Base-by-base conservation (phyloP, 2,113 vertebrate species). In the cattle (Bos taurus) region DNA sequence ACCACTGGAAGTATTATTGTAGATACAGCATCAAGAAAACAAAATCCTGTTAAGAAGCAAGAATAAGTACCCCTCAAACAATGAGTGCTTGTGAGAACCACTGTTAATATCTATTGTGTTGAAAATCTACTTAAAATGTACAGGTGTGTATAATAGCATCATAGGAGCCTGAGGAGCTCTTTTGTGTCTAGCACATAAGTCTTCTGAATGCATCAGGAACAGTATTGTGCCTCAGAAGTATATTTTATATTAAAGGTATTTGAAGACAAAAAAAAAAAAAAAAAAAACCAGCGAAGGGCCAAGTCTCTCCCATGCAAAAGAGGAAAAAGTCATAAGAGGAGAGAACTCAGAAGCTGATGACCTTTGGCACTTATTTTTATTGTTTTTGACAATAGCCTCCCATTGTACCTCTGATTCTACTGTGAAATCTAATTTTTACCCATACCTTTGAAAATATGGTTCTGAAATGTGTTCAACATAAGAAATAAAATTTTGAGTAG, bases 111-210 rank as follows among this genome's bases (percentile, higher is more conserved):
- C 33, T 62, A 52, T 48, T 86, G 89, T 97, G 92, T 54, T 92
- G 91, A 97, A 98, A 98, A 96, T 95, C 86, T 92, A 13, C 94
- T 97, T 98, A 91, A 95, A 97, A 96, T 96, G 94, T 97, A 28
- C 59, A 56, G 36, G 91, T 91, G 33, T 46, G 50, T 93, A 97
- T 85, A 98, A 88, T 40, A 92, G 62, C 23, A 19, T 91, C 84
- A 60, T 12, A 43, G 86, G 15, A 89, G 87, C 23, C 88, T 40
- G 82, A 89, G 28, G 54, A 95, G 33, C 12, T 81, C 94, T 94
- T 97, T 92, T 90, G 91, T 98, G 56, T 62, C 71, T 97, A 97
- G 94, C 88, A 59, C 91, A 74, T 0, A 96, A 97, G 94, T 92
- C 2, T 80, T 98, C 97, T 98, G 93, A 93, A 93, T 98, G 77